Evolutionary conservation across 2,113 vertebrate genomes (phyloP), one percentile per base, ranked within the genome.

Genomic region (Bostrychus sinensis): DNA sequence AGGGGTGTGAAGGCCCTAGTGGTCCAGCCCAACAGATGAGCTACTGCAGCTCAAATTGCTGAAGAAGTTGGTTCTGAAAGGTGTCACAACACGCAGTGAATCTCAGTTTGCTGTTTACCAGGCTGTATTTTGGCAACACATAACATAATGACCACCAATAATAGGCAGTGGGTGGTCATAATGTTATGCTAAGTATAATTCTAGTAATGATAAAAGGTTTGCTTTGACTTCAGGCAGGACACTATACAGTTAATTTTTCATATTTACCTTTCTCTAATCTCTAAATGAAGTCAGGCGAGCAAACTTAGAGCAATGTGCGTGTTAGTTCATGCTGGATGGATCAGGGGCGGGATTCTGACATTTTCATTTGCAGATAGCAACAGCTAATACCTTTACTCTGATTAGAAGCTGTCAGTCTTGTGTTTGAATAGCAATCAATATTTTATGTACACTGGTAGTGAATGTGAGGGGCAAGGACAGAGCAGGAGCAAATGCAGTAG

Each of bases 341-440:
- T 78, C 61, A 71, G 62, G 5, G 13, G 39, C 66, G 70, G 55
- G 54, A 72, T 81, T 65, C 71, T 82, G 80, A 82, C 86, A 86
- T 85, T 89, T 86, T 77, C 86, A 88, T 89, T 89, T 85, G 82
- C 55, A 91, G 86, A 90, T 87, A 88, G 71, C 72, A 81, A 85
- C 80, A 82, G 77, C 82, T 88, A 85, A 90, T 89, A 83, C 81
- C 71, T 69, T 84, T 61, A 61, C 71, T 69, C 80, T 90, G 84
- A 89, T 89, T 89, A 88, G 74, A 81, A 82, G 87, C 85, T 87
- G 88, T 83, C 86, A 91, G 84, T 75, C 66, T 74, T 81, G 68
- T 62, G 79, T 88, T 86, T 90, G 82, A 92, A 84, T 77, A 65
- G 66, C 77, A 88, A 72, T 83, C 80, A 85, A 91, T 83, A 85